Percentiles rank a stretch among this genome's conserved stretches.
These are phyloP conservation scores for Scytalopus superciliaris DNA, from an alignment of 2,113 vertebrate genomes.

Conservation along the genomic window DNA sequence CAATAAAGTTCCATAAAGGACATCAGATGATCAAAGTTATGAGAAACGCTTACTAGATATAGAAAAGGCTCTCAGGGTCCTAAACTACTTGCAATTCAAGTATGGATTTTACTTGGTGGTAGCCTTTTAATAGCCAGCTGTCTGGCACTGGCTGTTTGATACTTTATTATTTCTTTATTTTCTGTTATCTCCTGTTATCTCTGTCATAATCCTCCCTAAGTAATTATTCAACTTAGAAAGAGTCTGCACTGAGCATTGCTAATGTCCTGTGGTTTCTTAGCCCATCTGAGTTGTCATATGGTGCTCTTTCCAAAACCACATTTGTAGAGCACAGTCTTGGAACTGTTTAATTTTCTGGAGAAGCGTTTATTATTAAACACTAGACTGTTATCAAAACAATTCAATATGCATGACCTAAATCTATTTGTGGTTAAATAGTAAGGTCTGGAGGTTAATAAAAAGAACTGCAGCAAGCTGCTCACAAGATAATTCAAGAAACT, in stretches of 20 bases:
- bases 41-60: not conserved
- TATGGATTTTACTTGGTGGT: not conserved
- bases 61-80: not conserved
- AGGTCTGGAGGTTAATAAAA: constrained; percentile 52
- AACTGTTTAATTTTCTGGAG: constrained; percentile 52
- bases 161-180: not conserved
- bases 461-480: constrained; percentile 47
- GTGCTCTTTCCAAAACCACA: constrained; percentile 50
- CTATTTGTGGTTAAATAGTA: constrained; percentile 64
- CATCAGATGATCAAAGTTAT: constrained; percentile 48
- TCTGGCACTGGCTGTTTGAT: not conserved
- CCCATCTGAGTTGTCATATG: constrained; percentile 47
- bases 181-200: not conserved
- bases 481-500: constrained; percentile 31
- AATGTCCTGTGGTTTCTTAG: constrained; percentile 30
- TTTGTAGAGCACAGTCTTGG: constrained; percentile 36
- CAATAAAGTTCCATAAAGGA: constrained; percentile 23
- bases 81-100: not conserved
- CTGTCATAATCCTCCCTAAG: not conserved
- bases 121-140: not conserved
- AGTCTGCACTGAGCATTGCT: not conserved
- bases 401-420: constrained; percentile 52
- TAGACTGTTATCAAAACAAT: constrained; percentile 53
- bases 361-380: constrained; percentile 47
- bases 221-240: not conserved